phyloP scores from a whole-genome alignment of 2,888 invertebrate species.

The Trileptium ribeirensis region DNA sequence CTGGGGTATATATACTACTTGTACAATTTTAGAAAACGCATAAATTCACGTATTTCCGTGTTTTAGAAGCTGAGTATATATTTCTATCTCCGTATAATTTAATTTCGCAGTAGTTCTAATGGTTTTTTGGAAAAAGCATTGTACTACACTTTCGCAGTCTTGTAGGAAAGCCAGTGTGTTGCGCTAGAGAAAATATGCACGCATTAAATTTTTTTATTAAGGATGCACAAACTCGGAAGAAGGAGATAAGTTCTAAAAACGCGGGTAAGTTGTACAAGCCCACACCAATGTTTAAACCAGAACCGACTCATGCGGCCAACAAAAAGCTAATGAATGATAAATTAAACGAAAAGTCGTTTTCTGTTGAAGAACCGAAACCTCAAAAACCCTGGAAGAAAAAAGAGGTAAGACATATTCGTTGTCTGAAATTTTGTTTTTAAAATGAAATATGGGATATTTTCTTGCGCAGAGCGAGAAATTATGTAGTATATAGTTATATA shows the following conservation, averaged over 20 bases:
- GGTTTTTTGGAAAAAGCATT: constrained; percentile 10
- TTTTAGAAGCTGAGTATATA: no score
- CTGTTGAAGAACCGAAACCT: not conserved
- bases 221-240: constrained; percentile 18
- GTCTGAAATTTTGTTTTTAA: no score
- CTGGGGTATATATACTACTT: no score
- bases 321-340: not conserved
- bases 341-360: not conserved
- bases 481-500: no score
- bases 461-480: no score
- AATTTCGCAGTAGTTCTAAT: constrained; percentile 35
- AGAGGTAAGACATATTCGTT: no score
- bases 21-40: no score
- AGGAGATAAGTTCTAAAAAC: not conserved
- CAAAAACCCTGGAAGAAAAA: not conserved
- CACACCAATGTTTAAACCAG: constrained; percentile 12
- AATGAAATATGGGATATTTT: no score
- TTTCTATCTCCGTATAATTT: constrained; percentile 4
- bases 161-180: not conserved
- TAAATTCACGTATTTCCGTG: no score
- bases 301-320: not conserved
- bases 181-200: no score
- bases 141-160: not conserved
- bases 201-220: no score
- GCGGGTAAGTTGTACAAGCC: constrained; percentile 34